Percentiles rank a stretch among this genome's conserved stretches.
Evolutionary conservation across 2,113 vertebrate species (phyloP).

Genomic region (Scophthalmus maximus): DNA sequence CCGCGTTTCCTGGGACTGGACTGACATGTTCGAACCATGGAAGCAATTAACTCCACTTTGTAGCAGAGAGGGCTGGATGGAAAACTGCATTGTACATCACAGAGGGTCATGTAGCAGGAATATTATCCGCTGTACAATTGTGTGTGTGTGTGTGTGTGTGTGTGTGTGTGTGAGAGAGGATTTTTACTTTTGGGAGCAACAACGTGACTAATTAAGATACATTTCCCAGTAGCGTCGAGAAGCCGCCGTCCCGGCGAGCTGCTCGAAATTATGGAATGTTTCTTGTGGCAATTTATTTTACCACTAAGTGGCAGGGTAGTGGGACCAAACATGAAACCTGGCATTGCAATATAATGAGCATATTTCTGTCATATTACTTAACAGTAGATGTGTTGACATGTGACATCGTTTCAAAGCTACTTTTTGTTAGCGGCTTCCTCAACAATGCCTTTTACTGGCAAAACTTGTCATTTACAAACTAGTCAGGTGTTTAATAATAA

Average conservation of each 20-base stretch:
- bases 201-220: background rate
- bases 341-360: too few relatives aligned
- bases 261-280: background rate
- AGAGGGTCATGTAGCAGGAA: constrained; percentile 11
- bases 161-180: background rate
- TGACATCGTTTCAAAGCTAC: too few relatives aligned
- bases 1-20: background rate
- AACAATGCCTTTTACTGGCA: too few relatives aligned
- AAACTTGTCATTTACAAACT: too few relatives aligned
- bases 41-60: constrained; percentile 9
- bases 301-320: too few relatives aligned
- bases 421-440: too few relatives aligned
- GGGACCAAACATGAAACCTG: too few relatives aligned
- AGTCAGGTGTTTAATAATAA: too few relatives aligned
- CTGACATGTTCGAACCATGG: background rate
- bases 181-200: background rate
- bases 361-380: too few relatives aligned
- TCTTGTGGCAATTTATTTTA: background rate
- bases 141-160: background rate
- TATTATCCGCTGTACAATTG: constrained; percentile 11
- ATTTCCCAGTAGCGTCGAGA: background rate
- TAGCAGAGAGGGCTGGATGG: background rate
- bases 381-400: too few relatives aligned
- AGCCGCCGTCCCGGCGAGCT: background rate
- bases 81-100: constrained; percentile 13